Evolutionary conservation across 2,888 invertebrate genomes (phyloP).

Genomic region (Diadegma fenestrale): DNA sequence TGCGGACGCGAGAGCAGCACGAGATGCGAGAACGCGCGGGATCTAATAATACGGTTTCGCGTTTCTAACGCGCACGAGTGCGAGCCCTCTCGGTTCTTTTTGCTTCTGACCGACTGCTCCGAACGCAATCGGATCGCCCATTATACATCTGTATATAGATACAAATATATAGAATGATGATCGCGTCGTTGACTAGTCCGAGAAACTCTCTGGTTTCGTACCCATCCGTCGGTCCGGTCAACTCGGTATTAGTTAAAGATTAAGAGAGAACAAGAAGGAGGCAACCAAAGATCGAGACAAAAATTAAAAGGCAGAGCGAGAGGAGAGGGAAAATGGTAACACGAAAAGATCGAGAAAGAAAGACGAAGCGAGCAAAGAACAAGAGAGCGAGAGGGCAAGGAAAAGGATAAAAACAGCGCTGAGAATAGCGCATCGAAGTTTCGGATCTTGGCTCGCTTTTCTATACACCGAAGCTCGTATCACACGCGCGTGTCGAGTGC

Average conservation of each 20-base stretch:
- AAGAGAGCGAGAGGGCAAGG: constrained; percentile 39
- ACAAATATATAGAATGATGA: constrained; percentile 56
- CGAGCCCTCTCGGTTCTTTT: constrained; percentile 49
- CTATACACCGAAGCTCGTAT: constrained; percentile 66
- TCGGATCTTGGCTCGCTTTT: constrained; percentile 79
- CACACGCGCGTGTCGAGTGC: constrained; percentile 73
- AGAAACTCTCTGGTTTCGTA: constrained; percentile 39
- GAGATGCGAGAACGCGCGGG: constrained; percentile 64
- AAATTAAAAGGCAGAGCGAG: neutral
- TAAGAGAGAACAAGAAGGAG: constrained; percentile 22
- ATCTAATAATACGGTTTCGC: constrained; percentile 82
- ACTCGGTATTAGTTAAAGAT: constrained; percentile 54
- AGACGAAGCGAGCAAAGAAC: neutral
- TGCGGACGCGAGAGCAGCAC: constrained; percentile 21
- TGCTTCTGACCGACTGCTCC: constrained; percentile 58
- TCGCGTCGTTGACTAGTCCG: constrained; percentile 16
- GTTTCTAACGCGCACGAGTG: constrained; percentile 79
- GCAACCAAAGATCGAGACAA: constrained; percentile 6
- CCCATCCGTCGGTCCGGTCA: constrained; percentile 46
- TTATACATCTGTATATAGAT: constrained; percentile 39
- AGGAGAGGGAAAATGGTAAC: neutral
- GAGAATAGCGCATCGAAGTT: constrained; percentile 80
- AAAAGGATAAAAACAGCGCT: constrained; percentile 66
- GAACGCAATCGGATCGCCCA: constrained; percentile 79
- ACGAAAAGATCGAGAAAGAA: neutral